Percentiles rank a stretch among this genome's conserved stretches.
phyloP scores from a whole-genome alignment of 2,888 invertebrate species.

The Drosophila hamatofila region DNA sequence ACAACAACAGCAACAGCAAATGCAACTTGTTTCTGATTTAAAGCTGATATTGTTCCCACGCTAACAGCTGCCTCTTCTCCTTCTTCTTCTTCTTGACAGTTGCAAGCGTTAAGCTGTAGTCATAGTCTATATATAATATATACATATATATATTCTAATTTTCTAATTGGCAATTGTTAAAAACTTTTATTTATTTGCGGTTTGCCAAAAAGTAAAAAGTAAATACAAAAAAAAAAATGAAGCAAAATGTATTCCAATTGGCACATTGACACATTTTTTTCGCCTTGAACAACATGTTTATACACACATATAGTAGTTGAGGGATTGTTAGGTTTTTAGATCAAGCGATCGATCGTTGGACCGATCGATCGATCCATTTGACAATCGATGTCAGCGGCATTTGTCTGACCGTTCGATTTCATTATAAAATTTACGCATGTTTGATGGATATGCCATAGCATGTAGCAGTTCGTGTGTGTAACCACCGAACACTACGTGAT shows the following conservation, averaged over 20 bases:
- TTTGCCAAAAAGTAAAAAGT: constrained; percentile 39
- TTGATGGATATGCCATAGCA: constrained; percentile 59
- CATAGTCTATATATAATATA: background rate
- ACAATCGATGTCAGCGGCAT: constrained; percentile 58
- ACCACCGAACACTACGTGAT: constrained; percentile 53
- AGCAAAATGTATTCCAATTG: constrained; percentile 51
- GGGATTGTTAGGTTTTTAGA: constrained; percentile 36
- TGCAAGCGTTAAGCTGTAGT: constrained; percentile 6
- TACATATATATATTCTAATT: constrained; percentile 5
- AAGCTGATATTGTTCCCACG: constrained; percentile 50
- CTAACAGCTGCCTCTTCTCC: constrained; percentile 4
- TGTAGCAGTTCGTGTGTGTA: constrained; percentile 33
- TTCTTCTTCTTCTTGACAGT: constrained; percentile 19
- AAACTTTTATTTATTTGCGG: constrained; percentile 56
- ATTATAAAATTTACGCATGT: constrained; percentile 80
- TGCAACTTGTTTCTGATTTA: constrained; percentile 20
- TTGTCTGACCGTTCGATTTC: constrained; percentile 59
- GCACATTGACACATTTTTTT: constrained; percentile 78
- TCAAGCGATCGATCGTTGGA: constrained; percentile 20
- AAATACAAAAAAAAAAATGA: background rate
- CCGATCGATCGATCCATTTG: constrained; percentile 44
- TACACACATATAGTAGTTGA: constrained; percentile 1
- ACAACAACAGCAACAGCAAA: constrained; percentile 14
- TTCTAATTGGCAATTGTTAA: constrained; percentile 66
- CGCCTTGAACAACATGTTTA: constrained; percentile 42